Base-by-base conservation (phyloP, 1,140 invertebrate genomes). In the Neodiprion fabricii region DNA sequence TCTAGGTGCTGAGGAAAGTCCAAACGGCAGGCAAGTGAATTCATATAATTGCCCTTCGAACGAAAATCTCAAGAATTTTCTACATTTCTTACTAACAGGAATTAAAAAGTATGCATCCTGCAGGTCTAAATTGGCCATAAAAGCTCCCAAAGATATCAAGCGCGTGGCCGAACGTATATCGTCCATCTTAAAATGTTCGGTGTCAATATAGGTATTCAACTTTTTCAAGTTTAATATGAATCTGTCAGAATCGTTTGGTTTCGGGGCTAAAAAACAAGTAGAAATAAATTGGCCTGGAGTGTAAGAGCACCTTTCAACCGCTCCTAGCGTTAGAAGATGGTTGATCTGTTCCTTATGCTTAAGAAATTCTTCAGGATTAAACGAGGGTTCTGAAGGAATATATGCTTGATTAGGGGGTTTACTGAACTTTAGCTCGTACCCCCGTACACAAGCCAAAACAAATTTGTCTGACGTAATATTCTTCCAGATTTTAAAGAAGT, bases 1-100 rank as follows among this genome's bases (percentile, higher is more conserved):
- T 7, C 17, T 53, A 17, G 77, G 76, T 10, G 72, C 80, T 83
- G 23, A 78, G 70, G 1, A 78, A 78, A 1, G 80, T 84, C 84
- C 82, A 81, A 14, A 82, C 83, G 3, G 79, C 76, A 1, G 17
- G 17, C 17, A 21, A 21, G 17, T 21, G 17, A 21, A 21, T 21
- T 21, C 17, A 21, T 21, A 21, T 21, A 21, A 21, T 21, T 21
- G 17, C 17, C 17, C 17, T 21, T 21, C 17, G 17, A 21, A 21
- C 17, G 17, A 21, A 21, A 21, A 21, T 21, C 17, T 21, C 17
- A 21, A 21, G 0, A 21, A 21, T 21, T 21, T 79, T 81, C 0
- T 82, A 67, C 74, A 40, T 23, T 71, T 40, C 48, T 74, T 66
- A 1, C 9, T 47, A 65, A 80, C 75, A 17, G 77, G 76, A 69